Evolutionary conservation across 2,113 vertebrate species (phyloP).

Genomic region (Mola mola): DNA sequence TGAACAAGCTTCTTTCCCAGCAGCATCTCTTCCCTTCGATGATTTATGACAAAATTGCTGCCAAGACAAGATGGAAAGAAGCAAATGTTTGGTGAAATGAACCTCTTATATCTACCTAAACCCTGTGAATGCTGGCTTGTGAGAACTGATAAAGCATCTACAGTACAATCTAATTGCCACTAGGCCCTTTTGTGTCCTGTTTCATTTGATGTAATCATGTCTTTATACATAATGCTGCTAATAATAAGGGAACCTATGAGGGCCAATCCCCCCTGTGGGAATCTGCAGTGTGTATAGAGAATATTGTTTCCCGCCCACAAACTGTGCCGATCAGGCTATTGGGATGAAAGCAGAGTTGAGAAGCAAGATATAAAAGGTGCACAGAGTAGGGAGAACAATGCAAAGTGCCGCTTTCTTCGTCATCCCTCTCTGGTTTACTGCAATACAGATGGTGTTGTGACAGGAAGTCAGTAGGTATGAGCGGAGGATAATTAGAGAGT

Average conservation of each 20-base stretch:
- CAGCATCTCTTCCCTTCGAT: too few relatives aligned
- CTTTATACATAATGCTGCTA: constrained; percentile 22
- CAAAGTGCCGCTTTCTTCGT: background rate
- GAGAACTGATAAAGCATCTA: background rate
- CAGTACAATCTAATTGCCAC: background rate
- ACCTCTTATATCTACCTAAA: background rate
- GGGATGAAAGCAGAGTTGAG: constrained; percentile 36
- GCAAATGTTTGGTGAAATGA: background rate
- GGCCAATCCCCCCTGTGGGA: background rate
- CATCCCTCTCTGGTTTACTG: background rate
- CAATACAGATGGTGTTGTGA: background rate
- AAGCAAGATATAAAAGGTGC: constrained; percentile 9
- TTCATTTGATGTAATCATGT: background rate
- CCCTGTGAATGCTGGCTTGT: background rate
- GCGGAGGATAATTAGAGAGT: constrained; percentile 28
- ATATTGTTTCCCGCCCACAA: background rate
- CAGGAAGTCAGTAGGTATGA: constrained; percentile 21
- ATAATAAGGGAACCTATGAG: constrained; percentile 9
- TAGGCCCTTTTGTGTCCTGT: background rate
- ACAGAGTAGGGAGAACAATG: constrained; percentile 7
- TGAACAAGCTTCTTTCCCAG: too few relatives aligned
- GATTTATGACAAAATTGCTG: too few relatives aligned
- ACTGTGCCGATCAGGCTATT: constrained; percentile 14
- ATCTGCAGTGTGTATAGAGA: background rate
- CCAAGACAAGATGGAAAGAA: background rate